Conservation (phyloP, 2,113 vertebrate species). For the Salvelinus alpinus region DNA sequence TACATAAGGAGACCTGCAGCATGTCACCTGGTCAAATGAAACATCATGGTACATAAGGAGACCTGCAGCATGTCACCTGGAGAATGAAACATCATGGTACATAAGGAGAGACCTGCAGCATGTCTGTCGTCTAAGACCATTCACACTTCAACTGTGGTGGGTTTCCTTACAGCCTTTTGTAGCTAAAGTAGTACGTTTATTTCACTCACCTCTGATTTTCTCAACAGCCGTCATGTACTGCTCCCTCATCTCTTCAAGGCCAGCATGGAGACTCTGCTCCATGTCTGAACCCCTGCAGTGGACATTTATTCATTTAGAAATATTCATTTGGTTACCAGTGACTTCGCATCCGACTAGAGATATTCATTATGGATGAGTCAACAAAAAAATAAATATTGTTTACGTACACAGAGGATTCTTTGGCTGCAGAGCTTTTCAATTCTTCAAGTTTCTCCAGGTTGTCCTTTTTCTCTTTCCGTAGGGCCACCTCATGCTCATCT, state of each 20-base stretch:
- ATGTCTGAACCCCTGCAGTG: conserved; percentile 48
- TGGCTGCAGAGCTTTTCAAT: conserved; percentile 35
- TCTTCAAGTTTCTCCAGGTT: conserved; percentile 59
- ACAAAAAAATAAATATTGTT: neutral
- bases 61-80: conserved; percentile 14
- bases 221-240: conserved; percentile 88
- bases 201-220: conserved; percentile 86
- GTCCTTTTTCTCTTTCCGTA: conserved; percentile 53
- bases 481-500: conserved; percentile 68
- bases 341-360: neutral
- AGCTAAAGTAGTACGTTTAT: no score
- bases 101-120: no score
- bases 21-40: conserved; percentile 74
- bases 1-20: conserved; percentile 52
- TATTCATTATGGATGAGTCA: neutral
- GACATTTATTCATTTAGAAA: conserved; percentile 1
- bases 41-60: no score
- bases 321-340: neutral
- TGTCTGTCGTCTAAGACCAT: no score
- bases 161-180: neutral
- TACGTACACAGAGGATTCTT: conserved; percentile 57
- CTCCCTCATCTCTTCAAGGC: conserved; percentile 88
- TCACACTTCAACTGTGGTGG: neutral
- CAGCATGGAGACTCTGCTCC: conserved; percentile 68
- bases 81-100: neutral